phyloP scores from a whole-genome alignment of 2,797 vertebrate species.

The Scarus forsteni region DNA sequence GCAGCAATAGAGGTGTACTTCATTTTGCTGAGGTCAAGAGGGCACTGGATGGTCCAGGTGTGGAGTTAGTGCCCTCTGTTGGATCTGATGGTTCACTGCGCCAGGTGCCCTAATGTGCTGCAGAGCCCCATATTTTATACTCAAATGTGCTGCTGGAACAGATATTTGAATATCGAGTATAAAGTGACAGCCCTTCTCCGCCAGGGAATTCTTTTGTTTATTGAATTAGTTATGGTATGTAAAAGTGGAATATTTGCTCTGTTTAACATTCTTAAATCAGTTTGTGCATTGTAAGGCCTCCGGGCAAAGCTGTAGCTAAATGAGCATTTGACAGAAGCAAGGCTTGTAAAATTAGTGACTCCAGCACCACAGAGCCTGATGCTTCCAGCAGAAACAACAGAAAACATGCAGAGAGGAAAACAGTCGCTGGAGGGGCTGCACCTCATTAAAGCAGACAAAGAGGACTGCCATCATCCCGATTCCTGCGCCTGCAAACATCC shows the following conservation, averaged over 20 bases:
- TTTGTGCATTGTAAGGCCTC: neutral
- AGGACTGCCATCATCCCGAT: constrained; percentile 14
- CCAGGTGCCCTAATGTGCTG: too few relatives aligned
- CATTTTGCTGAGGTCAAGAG: too few relatives aligned
- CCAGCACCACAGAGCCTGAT: constrained; percentile 1
- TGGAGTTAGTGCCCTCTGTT: too few relatives aligned
- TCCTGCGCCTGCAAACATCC: constrained; percentile 13
- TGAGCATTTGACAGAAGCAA: constrained; percentile 8
- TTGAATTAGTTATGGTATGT: neutral
- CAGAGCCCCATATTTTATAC: too few relatives aligned
- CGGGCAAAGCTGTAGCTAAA: constrained; percentile 9
- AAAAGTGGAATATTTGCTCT: neutral
- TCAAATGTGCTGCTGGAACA: too few relatives aligned
- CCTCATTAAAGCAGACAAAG: constrained; percentile 21
- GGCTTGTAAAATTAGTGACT: neutral
- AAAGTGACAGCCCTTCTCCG: too few relatives aligned
- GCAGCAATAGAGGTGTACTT: too few relatives aligned
- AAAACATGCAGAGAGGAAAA: constrained; percentile 12
- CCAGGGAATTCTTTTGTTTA: neutral
- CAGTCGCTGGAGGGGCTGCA: constrained; percentile 11
- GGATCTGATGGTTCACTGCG: too few relatives aligned
- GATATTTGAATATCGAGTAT: too few relatives aligned
- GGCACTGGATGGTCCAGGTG: too few relatives aligned
- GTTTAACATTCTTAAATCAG: neutral
- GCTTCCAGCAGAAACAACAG: constrained; percentile 6